phyloP scores from a whole-genome alignment of 2,797 vertebrate genomes.

The Leptatherina wallacei region DNA sequence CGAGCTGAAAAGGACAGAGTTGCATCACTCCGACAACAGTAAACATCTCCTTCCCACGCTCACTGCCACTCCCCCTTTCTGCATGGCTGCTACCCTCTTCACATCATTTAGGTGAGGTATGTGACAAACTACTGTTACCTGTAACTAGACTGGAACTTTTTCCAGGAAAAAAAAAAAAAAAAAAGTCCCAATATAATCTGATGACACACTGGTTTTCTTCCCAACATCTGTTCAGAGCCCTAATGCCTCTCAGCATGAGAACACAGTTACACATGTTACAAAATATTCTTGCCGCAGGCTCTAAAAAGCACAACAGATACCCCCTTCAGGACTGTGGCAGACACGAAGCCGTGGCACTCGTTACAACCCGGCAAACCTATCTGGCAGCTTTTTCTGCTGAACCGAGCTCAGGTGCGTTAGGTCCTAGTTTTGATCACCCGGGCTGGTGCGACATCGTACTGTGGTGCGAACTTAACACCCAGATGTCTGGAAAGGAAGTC shows the following conservation, averaged over 20 bases:
- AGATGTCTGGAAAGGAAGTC: neutral
- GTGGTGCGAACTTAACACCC: neutral
- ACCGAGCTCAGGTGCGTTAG: neutral
- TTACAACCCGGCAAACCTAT: neutral
- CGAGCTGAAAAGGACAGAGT: conserved; percentile 1
- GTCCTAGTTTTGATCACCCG: neutral
- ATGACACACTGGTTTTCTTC: neutral
- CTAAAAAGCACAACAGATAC: neutral
- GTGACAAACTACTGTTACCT: conserved; percentile 32
- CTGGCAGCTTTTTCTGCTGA: neutral
- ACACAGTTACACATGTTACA: neutral
- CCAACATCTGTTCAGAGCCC: neutral
- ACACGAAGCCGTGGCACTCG: neutral
- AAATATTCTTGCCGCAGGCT: neutral
- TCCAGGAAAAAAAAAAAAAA: neutral
- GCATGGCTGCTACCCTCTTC: neutral
- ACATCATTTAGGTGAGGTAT: conserved; percentile 37
- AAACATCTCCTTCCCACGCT: conserved; percentile 35
- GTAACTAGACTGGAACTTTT: neutral
- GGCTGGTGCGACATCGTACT: neutral
- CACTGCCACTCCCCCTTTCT: neutral
- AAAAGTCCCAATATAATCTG: neutral
- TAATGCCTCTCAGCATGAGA: neutral
- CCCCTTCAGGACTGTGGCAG: neutral
- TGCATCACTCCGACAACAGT: conserved; percentile 17